Evolutionary conservation across 2,797 vertebrate species (phyloP).

Genomic region (Yasuhikotakia modesta): DNA sequence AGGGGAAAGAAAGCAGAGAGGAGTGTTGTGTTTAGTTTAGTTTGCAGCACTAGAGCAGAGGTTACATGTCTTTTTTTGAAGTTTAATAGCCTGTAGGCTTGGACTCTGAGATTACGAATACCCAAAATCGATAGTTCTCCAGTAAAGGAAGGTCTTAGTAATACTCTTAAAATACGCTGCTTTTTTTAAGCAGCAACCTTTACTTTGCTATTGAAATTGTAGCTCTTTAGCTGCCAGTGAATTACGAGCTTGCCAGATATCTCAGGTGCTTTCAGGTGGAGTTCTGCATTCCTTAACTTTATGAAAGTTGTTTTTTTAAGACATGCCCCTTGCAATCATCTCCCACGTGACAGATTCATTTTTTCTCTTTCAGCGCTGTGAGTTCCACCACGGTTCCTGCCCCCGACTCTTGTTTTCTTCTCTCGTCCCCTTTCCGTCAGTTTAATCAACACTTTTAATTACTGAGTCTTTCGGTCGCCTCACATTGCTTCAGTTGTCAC

Average conservation of each 20-base stretch:
- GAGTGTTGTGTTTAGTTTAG: conserved; percentile 20
- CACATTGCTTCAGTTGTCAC: conserved; percentile 61
- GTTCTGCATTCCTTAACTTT: neutral
- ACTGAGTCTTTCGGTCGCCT: conserved; percentile 65
- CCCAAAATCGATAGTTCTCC: conserved; percentile 56
- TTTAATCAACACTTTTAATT: conserved; percentile 77
- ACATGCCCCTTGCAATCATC: neutral
- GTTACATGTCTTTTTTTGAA: conserved; percentile 36
- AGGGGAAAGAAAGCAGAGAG: conserved; percentile 38
- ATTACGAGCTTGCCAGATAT: neutral
- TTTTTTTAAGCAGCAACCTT: conserved; percentile 24
- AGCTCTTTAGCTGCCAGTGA: neutral
- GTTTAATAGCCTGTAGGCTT: conserved; percentile 52
- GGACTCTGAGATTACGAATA: conserved; percentile 43
- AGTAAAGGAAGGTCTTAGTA: conserved; percentile 31
- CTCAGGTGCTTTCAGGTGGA: neutral
- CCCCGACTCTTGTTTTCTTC: conserved; percentile 52
- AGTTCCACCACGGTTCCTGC: conserved; percentile 6
- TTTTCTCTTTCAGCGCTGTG: conserved; percentile 12
- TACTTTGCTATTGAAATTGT: neutral
- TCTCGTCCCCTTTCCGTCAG: conserved; percentile 71
- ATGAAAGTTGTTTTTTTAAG: neutral
- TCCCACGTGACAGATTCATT: conserved; percentile 6
- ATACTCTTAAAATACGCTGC: conserved; percentile 7
- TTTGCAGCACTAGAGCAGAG: conserved; percentile 25